Percentiles rank a stretch among this genome's conserved stretches.
These are phyloP conservation scores for Gasteruption jaculator DNA, from an alignment of 2,888 invertebrate species.

Conservation along the genomic window DNA sequence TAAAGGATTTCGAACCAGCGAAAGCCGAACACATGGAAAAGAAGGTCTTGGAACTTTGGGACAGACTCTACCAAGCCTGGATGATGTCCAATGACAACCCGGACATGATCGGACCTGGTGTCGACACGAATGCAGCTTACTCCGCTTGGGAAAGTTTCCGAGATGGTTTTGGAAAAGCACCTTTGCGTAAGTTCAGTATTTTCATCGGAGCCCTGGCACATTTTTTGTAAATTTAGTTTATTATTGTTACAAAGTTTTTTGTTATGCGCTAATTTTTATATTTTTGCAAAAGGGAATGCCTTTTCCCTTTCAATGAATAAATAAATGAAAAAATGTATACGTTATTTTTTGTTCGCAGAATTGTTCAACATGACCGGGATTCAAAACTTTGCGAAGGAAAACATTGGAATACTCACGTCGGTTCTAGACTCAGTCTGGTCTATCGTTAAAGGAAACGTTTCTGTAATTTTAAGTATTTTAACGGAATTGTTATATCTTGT, in stretches of 20 bases:
- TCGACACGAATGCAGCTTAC: slow-evolving; percentile 68
- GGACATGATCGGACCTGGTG: slow-evolving; percentile 64
- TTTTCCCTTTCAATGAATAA: neutral
- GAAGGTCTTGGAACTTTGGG: slow-evolving; percentile 90
- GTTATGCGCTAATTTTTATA: neutral
- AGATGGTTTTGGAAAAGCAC: slow-evolving; percentile 69
- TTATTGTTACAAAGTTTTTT: slow-evolving; percentile 9
- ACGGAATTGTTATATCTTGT: slow-evolving; percentile 85
- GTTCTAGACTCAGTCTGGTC: slow-evolving; percentile 84
- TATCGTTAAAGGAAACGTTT: slow-evolving; percentile 88
- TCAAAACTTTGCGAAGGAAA: slow-evolving; percentile 80
- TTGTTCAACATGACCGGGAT: slow-evolving; percentile 70
- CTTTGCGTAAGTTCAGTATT: slow-evolving; percentile 56
- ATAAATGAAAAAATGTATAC: slow-evolving; percentile 1
- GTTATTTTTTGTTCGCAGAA: slow-evolving; percentile 51
- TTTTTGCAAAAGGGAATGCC: neutral
- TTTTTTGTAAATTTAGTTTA: slow-evolving; percentile 9
- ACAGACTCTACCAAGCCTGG: slow-evolving; percentile 89
- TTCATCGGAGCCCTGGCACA: slow-evolving; percentile 24
- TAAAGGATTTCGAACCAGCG: slow-evolving; percentile 74
- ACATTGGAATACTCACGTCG: slow-evolving; percentile 83
- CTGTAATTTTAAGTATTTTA: slow-evolving; percentile 75
- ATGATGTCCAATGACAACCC: slow-evolving; percentile 65
- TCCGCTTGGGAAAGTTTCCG: slow-evolving; percentile 70
- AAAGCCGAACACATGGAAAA: slow-evolving; percentile 80